A percentile compares a stretch with the other conserved stretches of the same genome.
These are phyloP conservation scores for Melipona quadrifasciata DNA, from an alignment of 1,140 invertebrate genomes.

Conservation along the genomic window DNA sequence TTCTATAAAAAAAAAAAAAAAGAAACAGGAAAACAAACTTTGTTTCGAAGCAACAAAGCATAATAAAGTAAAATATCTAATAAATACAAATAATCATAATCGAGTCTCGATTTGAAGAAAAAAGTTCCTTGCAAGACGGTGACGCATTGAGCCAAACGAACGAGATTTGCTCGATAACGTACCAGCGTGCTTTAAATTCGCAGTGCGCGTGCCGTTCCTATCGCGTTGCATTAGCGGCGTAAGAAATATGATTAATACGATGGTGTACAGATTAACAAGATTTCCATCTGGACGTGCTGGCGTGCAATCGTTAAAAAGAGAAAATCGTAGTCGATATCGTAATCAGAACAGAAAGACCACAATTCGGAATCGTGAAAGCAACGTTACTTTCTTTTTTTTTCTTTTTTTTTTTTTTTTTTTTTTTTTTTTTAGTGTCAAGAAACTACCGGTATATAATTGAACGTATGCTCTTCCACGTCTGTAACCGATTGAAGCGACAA, in stretches of 20 bases:
- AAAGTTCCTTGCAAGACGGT: neutral
- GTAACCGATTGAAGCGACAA: constrained; percentile 1
- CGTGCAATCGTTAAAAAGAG: constrained; percentile 28
- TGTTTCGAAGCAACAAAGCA: no score
- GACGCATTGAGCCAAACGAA: no score
- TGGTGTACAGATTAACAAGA: neutral
- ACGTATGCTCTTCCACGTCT: neutral
- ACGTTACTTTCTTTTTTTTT: neutral
- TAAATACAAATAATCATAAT: neutral
- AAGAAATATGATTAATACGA: constrained; percentile 10
- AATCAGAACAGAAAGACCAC: constrained; percentile 30
- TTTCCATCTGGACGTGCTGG: constrained; percentile 20
- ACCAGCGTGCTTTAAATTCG: neutral
- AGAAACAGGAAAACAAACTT: no score
- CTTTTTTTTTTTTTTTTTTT: neutral
- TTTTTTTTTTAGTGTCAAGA: no score
- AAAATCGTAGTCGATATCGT: constrained; percentile 36
- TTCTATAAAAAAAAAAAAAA: neutral
- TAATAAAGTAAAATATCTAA: neutral
- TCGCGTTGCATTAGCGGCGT: neutral
- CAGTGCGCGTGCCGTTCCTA: neutral
- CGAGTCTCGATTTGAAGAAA: neutral
- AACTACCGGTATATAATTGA: neutral
- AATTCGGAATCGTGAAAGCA: constrained; percentile 7
- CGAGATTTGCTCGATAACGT: no score